These are phyloP conservation scores for Lynx canadensis DNA, from an alignment of 2,113 vertebrate genomes.

Conservation along the genomic window DNA sequence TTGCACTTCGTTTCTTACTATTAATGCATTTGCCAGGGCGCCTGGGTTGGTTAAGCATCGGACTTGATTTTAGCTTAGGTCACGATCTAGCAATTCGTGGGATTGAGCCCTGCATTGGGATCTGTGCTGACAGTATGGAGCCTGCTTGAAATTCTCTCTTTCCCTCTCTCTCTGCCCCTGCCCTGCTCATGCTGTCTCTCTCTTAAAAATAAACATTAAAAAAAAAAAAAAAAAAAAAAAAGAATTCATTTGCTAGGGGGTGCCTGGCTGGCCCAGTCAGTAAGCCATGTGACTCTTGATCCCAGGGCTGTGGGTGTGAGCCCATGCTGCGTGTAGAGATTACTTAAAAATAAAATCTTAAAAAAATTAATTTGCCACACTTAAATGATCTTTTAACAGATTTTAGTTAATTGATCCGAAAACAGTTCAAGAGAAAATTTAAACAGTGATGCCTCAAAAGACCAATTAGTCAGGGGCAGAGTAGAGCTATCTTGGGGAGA, in stretches of 20 bases:
- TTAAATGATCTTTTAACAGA: background rate
- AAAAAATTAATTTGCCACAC: background rate
- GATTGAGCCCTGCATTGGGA: too few relatives aligned
- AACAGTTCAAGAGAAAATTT: constrained; percentile 20
- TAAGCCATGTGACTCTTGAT: background rate
- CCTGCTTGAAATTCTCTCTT: too few relatives aligned
- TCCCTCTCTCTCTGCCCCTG: too few relatives aligned
- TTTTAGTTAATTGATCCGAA: constrained; percentile 3
- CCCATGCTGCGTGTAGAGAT: background rate
- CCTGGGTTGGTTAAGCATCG: too few relatives aligned
- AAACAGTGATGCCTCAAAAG: background rate
- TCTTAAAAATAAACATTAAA: too few relatives aligned
- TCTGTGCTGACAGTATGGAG: too few relatives aligned
- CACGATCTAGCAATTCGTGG: too few relatives aligned
- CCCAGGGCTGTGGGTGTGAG: background rate
- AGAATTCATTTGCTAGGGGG: background rate
- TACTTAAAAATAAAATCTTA: background rate
- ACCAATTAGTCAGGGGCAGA: background rate
- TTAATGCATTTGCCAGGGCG: background rate
- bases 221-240: too few relatives aligned
- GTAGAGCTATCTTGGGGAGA: background rate
- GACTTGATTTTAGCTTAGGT: too few relatives aligned
- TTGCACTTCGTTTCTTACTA: background rate
- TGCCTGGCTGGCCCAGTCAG: background rate
- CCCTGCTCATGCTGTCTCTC: too few relatives aligned